Evolutionary conservation across 1,140 invertebrate genomes (phyloP).

Genomic region (Calephelis virginiensis): DNA sequence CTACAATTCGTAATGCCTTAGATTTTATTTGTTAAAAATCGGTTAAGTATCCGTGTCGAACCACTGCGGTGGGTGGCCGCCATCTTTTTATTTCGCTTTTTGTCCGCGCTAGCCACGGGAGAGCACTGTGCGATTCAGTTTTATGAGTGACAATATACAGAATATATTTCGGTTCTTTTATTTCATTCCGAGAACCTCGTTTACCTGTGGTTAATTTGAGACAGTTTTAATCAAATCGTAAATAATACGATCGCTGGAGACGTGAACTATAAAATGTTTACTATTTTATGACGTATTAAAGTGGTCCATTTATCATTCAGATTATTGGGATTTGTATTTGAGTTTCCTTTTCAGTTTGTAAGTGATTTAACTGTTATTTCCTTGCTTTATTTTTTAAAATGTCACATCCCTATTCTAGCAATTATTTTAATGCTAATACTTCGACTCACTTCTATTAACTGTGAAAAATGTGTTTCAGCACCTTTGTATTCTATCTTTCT

Average conservation of each 20-base stretch:
- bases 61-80: conserved; percentile 74
- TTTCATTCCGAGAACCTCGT: conserved; percentile 57
- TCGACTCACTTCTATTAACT: too few relatives aligned
- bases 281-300: conserved; percentile 69
- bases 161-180: conserved; percentile 46
- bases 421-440: too few relatives aligned
- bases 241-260: conserved; percentile 54
- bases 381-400: too few relatives aligned
- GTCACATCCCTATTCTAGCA: too few relatives aligned
- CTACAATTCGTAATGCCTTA: conserved; percentile 74
- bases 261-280: conserved; percentile 61
- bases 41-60: conserved; percentile 79
- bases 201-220: conserved; percentile 65
- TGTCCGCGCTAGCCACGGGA: conserved; percentile 66
- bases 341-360: too few relatives aligned
- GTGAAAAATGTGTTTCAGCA: too few relatives aligned
- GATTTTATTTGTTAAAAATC: conserved; percentile 80
- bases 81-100: conserved; percentile 72
- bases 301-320: conserved; percentile 34
- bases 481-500: too few relatives aligned
- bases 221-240: conserved; percentile 70
- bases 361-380: too few relatives aligned
- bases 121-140: conserved; percentile 65
- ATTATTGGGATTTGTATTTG: neutral
- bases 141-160: conserved; percentile 72